Conservation (phyloP, 64 coral and sea anemone genomes). For the Montipora foliosa region DNA sequence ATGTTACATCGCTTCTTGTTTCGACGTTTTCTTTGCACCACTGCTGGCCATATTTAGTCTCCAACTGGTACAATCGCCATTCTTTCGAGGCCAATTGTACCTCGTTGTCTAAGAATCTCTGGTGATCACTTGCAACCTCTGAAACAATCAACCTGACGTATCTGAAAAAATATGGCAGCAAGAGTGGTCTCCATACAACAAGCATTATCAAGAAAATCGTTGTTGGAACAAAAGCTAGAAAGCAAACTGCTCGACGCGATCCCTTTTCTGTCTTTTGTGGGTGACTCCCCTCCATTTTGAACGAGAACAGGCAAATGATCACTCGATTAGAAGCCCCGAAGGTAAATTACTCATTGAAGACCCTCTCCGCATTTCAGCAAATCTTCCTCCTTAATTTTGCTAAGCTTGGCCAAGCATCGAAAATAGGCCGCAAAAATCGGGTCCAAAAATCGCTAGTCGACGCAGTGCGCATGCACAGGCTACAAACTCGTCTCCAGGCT, state of each 20-base stretch:
- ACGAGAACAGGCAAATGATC: background rate
- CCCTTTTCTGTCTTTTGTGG: background rate
- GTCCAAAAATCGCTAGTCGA: no score
- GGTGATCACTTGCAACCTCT: constrained; percentile 5
- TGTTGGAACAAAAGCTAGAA: background rate
- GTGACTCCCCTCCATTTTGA: background rate
- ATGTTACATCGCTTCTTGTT: constrained; percentile 31
- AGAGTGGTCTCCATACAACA: background rate
- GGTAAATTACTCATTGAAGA: background rate
- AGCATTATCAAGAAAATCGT: background rate
- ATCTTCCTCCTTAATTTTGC: no score
- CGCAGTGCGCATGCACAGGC: no score
- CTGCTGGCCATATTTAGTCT: constrained; percentile 21
- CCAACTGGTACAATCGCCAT: constrained; percentile 41
- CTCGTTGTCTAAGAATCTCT: constrained; percentile 4
- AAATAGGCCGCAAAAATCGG: no score
- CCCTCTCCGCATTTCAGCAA: background rate
- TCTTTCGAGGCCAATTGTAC: background rate
- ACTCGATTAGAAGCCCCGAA: background rate
- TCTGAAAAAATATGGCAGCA: constrained; percentile 10
- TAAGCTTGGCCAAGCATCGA: no score
- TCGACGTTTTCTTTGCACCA: constrained; percentile 17
- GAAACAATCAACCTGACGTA: constrained; percentile 47
- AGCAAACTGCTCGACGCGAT: background rate
- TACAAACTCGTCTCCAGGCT: no score